Percentiles rank a stretch among this genome's conserved stretches.
These are phyloP conservation scores for Smittia sp. DNA, from an alignment of 2,888 invertebrate genomes.

Conservation along the genomic window DNA sequence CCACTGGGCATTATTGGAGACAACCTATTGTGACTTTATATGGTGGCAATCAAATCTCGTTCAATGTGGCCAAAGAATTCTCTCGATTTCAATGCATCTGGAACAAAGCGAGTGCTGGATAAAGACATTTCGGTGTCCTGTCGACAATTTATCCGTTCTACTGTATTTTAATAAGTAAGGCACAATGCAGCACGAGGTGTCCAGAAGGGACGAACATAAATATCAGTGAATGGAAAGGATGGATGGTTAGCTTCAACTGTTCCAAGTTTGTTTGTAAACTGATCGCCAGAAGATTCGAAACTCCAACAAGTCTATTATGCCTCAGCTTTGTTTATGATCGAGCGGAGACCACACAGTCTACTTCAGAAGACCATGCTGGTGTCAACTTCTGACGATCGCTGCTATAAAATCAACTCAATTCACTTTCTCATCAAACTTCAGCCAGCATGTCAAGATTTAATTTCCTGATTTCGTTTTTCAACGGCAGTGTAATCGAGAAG, in stretches of 20 bases:
- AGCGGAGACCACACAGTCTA: conserved; percentile 15
- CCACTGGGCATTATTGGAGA: conserved; percentile 19
- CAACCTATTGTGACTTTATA: conserved; percentile 32
- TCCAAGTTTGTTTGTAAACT: conserved; percentile 29
- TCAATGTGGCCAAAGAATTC: conserved; percentile 30
- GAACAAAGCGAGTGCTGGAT: not conserved
- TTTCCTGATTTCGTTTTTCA: not conserved
- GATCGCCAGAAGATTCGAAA: not conserved
- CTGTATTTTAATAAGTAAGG: not conserved
- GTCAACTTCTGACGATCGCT: not conserved
- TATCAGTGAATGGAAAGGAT: not conserved
- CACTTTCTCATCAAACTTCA: conserved; percentile 10
- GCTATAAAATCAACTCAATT: not conserved
- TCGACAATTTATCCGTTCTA: conserved; percentile 20
- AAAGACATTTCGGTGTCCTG: conserved; percentile 21
- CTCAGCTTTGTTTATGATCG: not conserved
- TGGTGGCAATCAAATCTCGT: conserved; percentile 35
- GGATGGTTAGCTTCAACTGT: not conserved
- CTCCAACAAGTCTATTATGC: not conserved
- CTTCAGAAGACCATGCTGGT: not conserved
- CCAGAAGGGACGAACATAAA: conserved; percentile 1
- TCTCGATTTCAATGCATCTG: conserved; percentile 7
- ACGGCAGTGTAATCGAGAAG: not conserved
- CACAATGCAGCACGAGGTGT: conserved; percentile 11
- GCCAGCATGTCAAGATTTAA: conserved; percentile 6